A percentile compares a stretch with the other conserved stretches of the same genome.
phyloP scores from a whole-genome alignment of 2,113 vertebrate species.

The Sander lucioperca region DNA sequence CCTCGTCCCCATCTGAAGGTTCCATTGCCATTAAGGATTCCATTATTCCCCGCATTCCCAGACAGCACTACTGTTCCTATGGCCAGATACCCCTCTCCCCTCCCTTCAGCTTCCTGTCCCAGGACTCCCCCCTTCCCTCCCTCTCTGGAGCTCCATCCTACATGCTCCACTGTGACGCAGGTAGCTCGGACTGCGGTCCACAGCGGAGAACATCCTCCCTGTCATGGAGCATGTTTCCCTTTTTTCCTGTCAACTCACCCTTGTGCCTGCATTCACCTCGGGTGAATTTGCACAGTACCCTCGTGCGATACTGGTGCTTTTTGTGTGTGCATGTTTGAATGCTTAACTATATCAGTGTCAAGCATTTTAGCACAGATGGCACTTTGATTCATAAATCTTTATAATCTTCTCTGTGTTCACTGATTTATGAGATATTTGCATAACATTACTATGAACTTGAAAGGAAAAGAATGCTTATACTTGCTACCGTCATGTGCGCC shows the following conservation, averaged over 20 bases:
- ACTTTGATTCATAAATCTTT: slow-evolving; percentile 46
- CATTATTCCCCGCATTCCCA: slow-evolving; percentile 84
- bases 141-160: slow-evolving; percentile 77
- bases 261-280: slow-evolving; percentile 26
- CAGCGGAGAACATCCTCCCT: slow-evolving; percentile 59
- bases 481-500: background rate
- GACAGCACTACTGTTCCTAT: slow-evolving; percentile 85
- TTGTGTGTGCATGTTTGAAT: slow-evolving; percentile 59
- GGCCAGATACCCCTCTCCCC: slow-evolving; percentile 82
- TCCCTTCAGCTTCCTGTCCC: slow-evolving; percentile 82
- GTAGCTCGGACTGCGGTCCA: slow-evolving; percentile 77
- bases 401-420: slow-evolving; percentile 24
- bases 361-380: slow-evolving; percentile 55
- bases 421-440: slow-evolving; percentile 35
- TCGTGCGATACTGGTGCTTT: slow-evolving; percentile 75
- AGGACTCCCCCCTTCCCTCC: slow-evolving; percentile 81
- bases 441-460: slow-evolving; percentile 29
- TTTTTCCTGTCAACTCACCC: slow-evolving; percentile 66
- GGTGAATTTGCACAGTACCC: slow-evolving; percentile 77
- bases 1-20: slow-evolving; percentile 84
- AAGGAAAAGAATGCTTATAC: background rate
- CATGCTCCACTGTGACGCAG: slow-evolving; percentile 79
- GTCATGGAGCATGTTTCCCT: slow-evolving; percentile 54
- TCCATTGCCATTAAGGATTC: slow-evolving; percentile 90
- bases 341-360: slow-evolving; percentile 44